Percentiles rank a stretch among this genome's conserved stretches.
phyloP scores from a whole-genome alignment of 2,888 invertebrate genomes.

The Cartodere bifasciata region DNA sequence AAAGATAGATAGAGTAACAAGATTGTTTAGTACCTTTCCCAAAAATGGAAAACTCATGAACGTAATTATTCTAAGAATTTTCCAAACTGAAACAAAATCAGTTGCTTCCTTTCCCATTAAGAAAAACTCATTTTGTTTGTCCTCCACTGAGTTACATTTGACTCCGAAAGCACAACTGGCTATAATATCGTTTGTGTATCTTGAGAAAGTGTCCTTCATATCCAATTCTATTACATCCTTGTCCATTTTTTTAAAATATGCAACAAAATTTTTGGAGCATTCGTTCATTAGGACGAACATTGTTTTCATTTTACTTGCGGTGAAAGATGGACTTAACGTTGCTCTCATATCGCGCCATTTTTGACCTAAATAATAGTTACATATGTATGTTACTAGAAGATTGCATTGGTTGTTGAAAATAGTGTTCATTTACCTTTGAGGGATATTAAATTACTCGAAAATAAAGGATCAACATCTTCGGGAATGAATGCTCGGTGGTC shows the following conservation, averaged over 20 bases:
- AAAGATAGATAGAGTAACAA: too few relatives aligned
- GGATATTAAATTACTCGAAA: constrained; percentile 32
- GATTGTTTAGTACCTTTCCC: neutral
- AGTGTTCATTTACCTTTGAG: constrained; percentile 18
- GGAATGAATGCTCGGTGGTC: constrained; percentile 28
- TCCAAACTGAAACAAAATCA: constrained; percentile 9
- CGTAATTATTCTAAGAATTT: too few relatives aligned
- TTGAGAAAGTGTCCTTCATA: constrained; percentile 32
- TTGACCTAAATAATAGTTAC: constrained; percentile 16
- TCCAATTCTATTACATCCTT: constrained; percentile 17
- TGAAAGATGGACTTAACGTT: constrained; percentile 32
- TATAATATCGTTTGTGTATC: constrained; percentile 47
- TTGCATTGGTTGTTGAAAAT: constrained; percentile 1
- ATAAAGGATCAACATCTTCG: constrained; percentile 36
- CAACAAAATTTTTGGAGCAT: constrained; percentile 17
- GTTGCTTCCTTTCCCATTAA: constrained; percentile 23
- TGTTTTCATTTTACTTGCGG: constrained; percentile 29
- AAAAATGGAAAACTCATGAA: neutral
- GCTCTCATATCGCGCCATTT: constrained; percentile 32
- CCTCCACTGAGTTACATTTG: constrained; percentile 40
- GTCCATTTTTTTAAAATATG: constrained; percentile 19
- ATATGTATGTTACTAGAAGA: too few relatives aligned
- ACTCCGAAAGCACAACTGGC: constrained; percentile 45
- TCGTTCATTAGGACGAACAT: constrained; percentile 25
- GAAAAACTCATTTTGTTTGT: constrained; percentile 43